phyloP scores from a whole-genome alignment of 2,113 vertebrate genomes.

The Agapornis roseicollis region DNA sequence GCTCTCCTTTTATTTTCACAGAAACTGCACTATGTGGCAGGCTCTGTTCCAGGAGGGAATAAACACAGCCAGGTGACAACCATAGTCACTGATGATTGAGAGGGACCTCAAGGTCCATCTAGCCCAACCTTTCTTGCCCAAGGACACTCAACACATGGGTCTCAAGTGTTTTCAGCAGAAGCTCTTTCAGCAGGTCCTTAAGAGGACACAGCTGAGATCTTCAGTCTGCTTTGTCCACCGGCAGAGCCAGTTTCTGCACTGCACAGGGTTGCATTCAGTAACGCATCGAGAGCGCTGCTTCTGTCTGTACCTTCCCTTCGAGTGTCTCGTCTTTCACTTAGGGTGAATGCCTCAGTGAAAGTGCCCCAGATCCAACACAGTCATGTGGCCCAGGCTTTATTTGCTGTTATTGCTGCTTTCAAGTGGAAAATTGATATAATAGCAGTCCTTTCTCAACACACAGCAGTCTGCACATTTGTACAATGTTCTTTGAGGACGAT shows the following conservation, averaged over 20 bases:
- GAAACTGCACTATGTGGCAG: neutral
- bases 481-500: conserved; percentile 49
- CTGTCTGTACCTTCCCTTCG: neutral
- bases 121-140: neutral
- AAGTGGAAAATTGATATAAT: conserved; percentile 72
- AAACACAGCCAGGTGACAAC: neutral
- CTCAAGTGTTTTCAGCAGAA: neutral
- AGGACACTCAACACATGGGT: neutral
- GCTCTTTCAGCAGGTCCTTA: neutral
- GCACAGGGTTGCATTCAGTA: neutral
- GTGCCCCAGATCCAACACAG: conserved; percentile 38
- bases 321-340: neutral
- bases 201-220: neutral
- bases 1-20: neutral
- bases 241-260: neutral
- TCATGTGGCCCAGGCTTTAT: conserved; percentile 48
- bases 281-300: rapidly evolving
- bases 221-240: neutral
- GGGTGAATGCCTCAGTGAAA: neutral
- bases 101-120: neutral
- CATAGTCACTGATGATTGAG: neutral
- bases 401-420: conserved; percentile 71
- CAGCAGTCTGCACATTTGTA: conserved; percentile 54
- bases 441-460: conserved; percentile 54
- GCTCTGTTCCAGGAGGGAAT: neutral